Conservation (phyloP, 2,797 vertebrate species). For the Liparis tanakae region DNA sequence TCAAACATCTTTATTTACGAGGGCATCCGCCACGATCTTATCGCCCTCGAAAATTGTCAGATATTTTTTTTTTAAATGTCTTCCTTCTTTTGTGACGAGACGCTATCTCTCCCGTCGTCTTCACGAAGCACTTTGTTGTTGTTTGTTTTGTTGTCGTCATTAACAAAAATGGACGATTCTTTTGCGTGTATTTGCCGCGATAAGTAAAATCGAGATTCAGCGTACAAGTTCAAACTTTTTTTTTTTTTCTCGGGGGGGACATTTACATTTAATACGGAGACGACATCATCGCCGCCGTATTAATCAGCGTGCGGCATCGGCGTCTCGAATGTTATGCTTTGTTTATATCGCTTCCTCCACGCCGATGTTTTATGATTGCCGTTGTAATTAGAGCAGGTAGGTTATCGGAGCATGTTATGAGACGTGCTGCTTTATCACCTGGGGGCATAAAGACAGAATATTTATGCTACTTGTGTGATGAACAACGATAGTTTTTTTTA, state of each 20-base stretch:
- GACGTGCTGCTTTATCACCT: slow-evolving; percentile 82
- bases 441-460: slow-evolving; percentile 81
- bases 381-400: slow-evolving; percentile 86
- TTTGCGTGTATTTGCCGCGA: slow-evolving; percentile 22
- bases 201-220: slow-evolving; percentile 44
- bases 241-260: slow-evolving; percentile 36
- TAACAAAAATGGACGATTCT: slow-evolving; percentile 47
- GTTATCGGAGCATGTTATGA: slow-evolving; percentile 85
- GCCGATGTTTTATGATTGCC: slow-evolving; percentile 83
- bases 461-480: slow-evolving; percentile 79
- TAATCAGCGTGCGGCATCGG: slow-evolving; percentile 77
- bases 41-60: too few species aligned
- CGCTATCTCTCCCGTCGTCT: slow-evolving; percentile 59
- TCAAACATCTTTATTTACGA: too few species aligned
- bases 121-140: slow-evolving; percentile 57
- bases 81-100: slow-evolving; percentile 64
- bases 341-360: slow-evolving; percentile 81
- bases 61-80: background rate
- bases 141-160: slow-evolving; percentile 10
- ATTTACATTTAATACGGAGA: slow-evolving; percentile 66
- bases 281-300: slow-evolving; percentile 68
- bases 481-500: slow-evolving; percentile 73
- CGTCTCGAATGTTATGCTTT: slow-evolving; percentile 78
- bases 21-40: too few species aligned
- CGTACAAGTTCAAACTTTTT: slow-evolving; percentile 42